A percentile compares a stretch with the other conserved stretches of the same genome.
Evolutionary conservation across 1,140 invertebrate species (phyloP).

Genomic region (Lerema accius): DNA sequence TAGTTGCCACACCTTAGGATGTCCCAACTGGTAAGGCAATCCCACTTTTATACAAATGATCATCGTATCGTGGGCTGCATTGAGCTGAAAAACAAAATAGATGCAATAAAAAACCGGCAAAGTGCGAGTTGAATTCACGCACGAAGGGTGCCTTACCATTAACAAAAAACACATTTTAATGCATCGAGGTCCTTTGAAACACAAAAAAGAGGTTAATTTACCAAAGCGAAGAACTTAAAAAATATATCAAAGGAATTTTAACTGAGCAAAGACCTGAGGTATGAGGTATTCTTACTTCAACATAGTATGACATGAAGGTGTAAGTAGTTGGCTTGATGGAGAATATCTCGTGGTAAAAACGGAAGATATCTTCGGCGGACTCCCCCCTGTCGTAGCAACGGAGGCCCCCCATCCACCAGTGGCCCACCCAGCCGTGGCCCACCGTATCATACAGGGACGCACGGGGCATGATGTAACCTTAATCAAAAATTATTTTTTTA

Average conservation of each 20-base stretch:
- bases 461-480: constrained; percentile 62
- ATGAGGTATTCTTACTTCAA: too few relatives aligned
- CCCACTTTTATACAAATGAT: constrained; percentile 68
- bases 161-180: too few relatives aligned
- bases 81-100: constrained; percentile 44
- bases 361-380: constrained; percentile 52
- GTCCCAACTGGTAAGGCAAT: constrained; percentile 55
- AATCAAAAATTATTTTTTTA: too few relatives aligned
- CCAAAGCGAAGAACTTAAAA: too few relatives aligned
- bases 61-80: constrained; percentile 40
- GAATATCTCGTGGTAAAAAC: constrained; percentile 69
- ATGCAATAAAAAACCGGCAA: too few relatives aligned
- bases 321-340: constrained; percentile 43
- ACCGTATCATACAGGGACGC: constrained; percentile 45
- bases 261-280: too few relatives aligned
- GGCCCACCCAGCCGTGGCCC: constrained; percentile 58
- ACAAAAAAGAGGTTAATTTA: too few relatives aligned
- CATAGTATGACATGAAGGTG: constrained; percentile 53
- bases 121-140: too few relatives aligned
- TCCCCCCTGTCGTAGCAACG: constrained; percentile 64
- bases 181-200: too few relatives aligned
- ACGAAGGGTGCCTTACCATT: too few relatives aligned
- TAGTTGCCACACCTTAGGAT: constrained; percentile 57
- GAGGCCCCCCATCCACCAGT: constrained; percentile 71
- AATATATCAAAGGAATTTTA: too few relatives aligned